A percentile compares a stretch with the other conserved stretches of the same genome.
Conservation (phyloP, 2,888 invertebrate genomes). For the Belgica antarctica region DNA sequence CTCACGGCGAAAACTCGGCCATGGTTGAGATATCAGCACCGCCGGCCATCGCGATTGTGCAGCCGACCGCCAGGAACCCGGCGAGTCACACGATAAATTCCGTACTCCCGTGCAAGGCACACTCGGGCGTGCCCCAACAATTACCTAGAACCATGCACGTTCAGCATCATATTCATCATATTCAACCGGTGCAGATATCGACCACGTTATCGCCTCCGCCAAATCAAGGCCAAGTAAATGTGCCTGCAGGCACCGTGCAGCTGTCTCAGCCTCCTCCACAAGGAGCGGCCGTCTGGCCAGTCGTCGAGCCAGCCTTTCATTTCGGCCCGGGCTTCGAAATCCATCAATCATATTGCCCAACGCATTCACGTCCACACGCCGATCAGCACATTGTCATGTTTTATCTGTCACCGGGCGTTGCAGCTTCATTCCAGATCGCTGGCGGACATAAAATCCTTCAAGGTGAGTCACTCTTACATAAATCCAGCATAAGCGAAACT, state of each 20-base stretch:
- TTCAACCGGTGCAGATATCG: conserved; percentile 37
- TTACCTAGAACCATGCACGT: conserved; percentile 37
- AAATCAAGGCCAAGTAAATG: not conserved
- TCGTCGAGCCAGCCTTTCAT: conserved; percentile 60
- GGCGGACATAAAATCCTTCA: conserved; percentile 72
- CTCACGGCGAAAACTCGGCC: conserved; percentile 26
- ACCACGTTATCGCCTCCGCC: conserved; percentile 31
- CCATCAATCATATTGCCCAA: conserved; percentile 56
- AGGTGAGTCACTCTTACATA: conserved; percentile 61
- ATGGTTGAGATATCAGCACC: not conserved
- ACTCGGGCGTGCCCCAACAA: not conserved
- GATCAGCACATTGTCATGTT: conserved; percentile 67
- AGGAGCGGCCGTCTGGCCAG: conserved; percentile 49
- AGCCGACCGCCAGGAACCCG: conserved; percentile 35
- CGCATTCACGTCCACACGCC: conserved; percentile 50
- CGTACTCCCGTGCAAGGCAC: conserved; percentile 17
- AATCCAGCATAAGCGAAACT: not conserved
- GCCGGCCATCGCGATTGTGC: conserved; percentile 38
- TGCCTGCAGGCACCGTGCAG: not conserved
- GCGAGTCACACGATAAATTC: conserved; percentile 14
- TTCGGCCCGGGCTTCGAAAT: conserved; percentile 62
- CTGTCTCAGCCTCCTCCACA: conserved; percentile 20
- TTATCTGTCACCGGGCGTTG: conserved; percentile 75
- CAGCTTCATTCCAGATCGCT: conserved; percentile 71
- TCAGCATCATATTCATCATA: conserved; percentile 42